Evolutionary conservation across 2,888 invertebrate genomes (phyloP), one percentile per base, ranked within the genome.

Genomic region (Cheiracanthium punctorium): DNA sequence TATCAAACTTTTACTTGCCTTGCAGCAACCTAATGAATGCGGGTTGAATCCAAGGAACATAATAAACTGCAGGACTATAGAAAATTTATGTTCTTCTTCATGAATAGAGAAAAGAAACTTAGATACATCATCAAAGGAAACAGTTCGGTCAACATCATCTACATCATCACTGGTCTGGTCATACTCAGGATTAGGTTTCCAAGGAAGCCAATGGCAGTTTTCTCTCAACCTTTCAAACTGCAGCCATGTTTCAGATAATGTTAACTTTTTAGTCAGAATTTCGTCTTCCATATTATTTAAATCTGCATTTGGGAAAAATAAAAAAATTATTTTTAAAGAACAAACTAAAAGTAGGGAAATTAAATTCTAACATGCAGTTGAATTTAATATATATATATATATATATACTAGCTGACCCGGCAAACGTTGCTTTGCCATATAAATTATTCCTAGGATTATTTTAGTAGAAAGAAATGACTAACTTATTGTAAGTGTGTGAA

Each of bases 61-160:
- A 12, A 88, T 64, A 10, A 90, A 79, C 43, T 79, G 32, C 17
- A 73, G 10, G 0, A 91, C 79, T 4, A 88, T 72, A 82, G 90
- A 89, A 64, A 87, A 87, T 72, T 89, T 88, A 17, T 80, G 33
- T 43, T 82, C 77, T 65, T 80, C 79, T n/a, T 58, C 24, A n/a
- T 87, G 76, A 28, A 89, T 76, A 30, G 65, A 43, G 73, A 91
- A 90, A 32, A 92, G 75, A 65, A 89, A 89, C 7, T 90, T 89
- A 12, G 90, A 88, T 17, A 92, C 88, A 88, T 92, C 92, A 87
- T 92, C 92, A 89, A 91, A 90, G 8, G 91, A 80, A 52, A 92
- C 91, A 58, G 91, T 89, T 28, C 92, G 88, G 37, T 92, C 92
- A 1, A 91, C 89, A 88, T 92, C 92, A 84, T 92, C 92, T 90